These are phyloP conservation scores for Colostygia pectinataria DNA, from an alignment of 2,888 invertebrate genomes.

Conservation along the genomic window DNA sequence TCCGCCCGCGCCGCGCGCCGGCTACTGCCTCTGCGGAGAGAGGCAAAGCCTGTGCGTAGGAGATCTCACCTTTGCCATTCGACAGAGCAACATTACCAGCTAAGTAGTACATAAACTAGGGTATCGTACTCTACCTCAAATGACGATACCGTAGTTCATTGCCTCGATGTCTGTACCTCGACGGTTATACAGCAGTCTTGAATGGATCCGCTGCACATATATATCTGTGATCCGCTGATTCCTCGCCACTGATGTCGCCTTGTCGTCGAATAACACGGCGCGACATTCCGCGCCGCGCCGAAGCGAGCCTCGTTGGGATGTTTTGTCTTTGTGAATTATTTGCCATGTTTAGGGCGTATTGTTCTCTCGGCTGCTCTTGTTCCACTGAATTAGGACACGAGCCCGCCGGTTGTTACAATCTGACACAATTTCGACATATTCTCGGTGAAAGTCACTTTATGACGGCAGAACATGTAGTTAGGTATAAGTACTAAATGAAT, in stretches of 20 bases:
- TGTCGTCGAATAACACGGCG: not conserved
- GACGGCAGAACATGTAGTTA: not conserved
- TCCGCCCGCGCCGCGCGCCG: constrained; percentile 11
- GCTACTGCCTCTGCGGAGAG: not conserved
- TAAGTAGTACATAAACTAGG: not conserved
- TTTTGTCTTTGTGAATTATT: constrained; percentile 31
- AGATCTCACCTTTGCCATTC: constrained; percentile 36
- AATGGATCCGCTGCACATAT: too few species aligned
- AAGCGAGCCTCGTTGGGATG: not conserved
- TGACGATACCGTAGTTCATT: too few species aligned
- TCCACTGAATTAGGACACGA: constrained; percentile 16
- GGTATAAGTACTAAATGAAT: too few species aligned
- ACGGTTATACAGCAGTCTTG: not conserved
- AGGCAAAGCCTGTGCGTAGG: constrained; percentile 12
- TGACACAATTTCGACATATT: constrained; percentile 30
- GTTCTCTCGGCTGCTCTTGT: constrained; percentile 8
- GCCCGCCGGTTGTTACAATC: constrained; percentile 14
- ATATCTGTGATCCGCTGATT: not conserved
- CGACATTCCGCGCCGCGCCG: too few species aligned
- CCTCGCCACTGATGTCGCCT: not conserved
- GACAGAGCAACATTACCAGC: not conserved
- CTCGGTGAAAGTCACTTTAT: constrained; percentile 22
- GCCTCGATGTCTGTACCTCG: too few species aligned
- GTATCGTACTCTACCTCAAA: too few species aligned
- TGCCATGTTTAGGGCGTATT: constrained; percentile 29